Evolutionary conservation across 2,888 invertebrate species (phyloP), one percentile per base, ranked within the genome.

Genomic region (Gibbula magus): DNA sequence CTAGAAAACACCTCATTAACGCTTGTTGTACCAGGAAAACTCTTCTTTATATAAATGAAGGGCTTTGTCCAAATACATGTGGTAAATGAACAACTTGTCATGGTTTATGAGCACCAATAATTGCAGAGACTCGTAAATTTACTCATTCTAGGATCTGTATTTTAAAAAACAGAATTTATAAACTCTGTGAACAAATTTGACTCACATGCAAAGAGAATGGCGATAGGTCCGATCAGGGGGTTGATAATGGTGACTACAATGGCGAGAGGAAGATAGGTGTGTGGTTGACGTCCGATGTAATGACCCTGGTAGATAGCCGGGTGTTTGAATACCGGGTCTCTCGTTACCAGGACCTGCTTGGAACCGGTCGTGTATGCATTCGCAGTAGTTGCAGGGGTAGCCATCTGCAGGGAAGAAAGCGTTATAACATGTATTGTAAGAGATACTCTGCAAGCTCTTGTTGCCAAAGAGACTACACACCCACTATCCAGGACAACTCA

Each of bases 171-270:
- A n/a, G n/a, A n/a, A n/a, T n/a, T n/a, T n/a, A n/a, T n/a, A n/a
- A n/a, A 35, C 3, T 7, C 35, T 5, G 7, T 7, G 7, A 45
- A 5, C 10, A 13, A 45, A 45, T 73, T 7, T 54, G 70, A 86
- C 89, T 86, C 84, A 91, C 90, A 80, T 74, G 90, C 79, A 83
- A 91, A 90, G 13, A 91, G 29, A 16, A 91, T 81, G 35, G 88
- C 88, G 52, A 89, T 78, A 18, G 89, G 88, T 70, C 91, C 91
- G 53, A 88, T 73, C 4, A 89, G 45, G 18, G 91, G 91, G 76
- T 91, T 91, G 5, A 91, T 76, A 35, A 89, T 75, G 13, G 86
- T 85, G 20, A 88, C 79, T n/a, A 87, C 53, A 3, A 91, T 81
- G 0, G 90, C 85, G 45, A 90, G 79, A 16, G 85, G 70, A n/a